Percentiles rank a stretch among this genome's conserved stretches.
Conservation (phyloP, 2,888 invertebrate genomes). For the Ceriagrion tenellum region DNA sequence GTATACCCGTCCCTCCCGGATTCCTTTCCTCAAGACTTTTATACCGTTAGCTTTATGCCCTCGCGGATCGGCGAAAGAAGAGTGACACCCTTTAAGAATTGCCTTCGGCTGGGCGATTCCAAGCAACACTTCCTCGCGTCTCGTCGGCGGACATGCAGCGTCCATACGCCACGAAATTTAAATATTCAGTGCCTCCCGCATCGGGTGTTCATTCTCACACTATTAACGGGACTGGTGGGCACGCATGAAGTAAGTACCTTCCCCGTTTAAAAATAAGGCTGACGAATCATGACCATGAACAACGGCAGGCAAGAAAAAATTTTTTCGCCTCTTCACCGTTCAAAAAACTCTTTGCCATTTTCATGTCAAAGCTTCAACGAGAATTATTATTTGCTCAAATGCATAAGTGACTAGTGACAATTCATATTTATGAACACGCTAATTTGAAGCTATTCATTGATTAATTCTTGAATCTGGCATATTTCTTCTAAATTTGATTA, state of each 20-base stretch:
- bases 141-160: not conserved
- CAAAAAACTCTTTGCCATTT: too few relatives aligned
- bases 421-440: too few relatives aligned
- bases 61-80: not conserved
- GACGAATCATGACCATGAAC: not conserved
- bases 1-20: not conserved
- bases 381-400: too few relatives aligned
- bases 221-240: not conserved
- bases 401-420: too few relatives aligned
- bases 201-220: not conserved
- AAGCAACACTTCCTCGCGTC: not conserved
- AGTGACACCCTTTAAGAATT: not conserved
- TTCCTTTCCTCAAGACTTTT: not conserved
- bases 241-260: too few relatives aligned
- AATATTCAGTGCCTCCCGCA: not conserved
- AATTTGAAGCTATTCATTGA: too few relatives aligned
- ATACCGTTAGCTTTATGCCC: not conserved
- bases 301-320: too few relatives aligned
- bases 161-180: not conserved
- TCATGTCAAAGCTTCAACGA: too few relatives aligned
- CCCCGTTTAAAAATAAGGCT: not conserved
- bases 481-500: too few relatives aligned
- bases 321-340: too few relatives aligned
- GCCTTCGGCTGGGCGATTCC: not conserved
- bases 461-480: too few relatives aligned